Percentiles rank a stretch among this genome's conserved stretches.
Conservation (phyloP, 2,113 vertebrate species). For the Uropsilus gracilis region DNA sequence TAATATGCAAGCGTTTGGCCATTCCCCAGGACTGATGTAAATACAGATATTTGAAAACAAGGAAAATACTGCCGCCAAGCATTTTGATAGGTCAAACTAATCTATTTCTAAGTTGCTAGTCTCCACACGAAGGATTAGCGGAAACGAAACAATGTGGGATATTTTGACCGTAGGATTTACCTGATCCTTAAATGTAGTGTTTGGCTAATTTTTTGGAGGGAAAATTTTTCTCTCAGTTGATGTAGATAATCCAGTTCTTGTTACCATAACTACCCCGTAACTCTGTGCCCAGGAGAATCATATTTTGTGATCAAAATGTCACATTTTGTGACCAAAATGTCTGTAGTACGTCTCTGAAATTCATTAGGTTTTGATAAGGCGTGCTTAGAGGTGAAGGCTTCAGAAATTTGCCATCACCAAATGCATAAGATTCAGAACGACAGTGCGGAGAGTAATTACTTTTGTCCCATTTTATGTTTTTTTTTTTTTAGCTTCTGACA, state of each 20-base stretch:
- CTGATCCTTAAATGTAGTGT: neutral
- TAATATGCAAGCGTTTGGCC: neutral
- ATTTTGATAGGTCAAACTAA: neutral
- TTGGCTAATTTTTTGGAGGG: neutral
- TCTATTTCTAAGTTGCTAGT: neutral
- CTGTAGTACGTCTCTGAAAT: neutral
- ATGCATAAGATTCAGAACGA: neutral
- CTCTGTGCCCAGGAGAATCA: neutral
- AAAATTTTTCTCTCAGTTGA: neutral
- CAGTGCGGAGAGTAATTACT: neutral
- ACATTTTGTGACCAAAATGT: neutral
- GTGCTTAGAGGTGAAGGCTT: neutral
- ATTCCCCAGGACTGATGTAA: neutral
- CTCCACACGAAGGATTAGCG: neutral
- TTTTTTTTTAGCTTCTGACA: neutral
- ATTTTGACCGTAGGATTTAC: neutral
- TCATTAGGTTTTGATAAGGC: neutral
- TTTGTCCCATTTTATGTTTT: neutral
- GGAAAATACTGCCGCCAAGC: neutral
- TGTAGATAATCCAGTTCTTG: neutral
- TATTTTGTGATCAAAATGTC: neutral
- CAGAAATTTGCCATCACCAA: neutral
- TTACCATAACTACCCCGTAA: neutral
- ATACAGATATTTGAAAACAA: neutral
- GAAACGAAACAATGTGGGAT: slow-evolving; percentile 9